Evolutionary conservation across 2,888 invertebrate species (phyloP), one percentile per base, ranked within the genome.

Genomic region (Oxytorus armatus): DNA sequence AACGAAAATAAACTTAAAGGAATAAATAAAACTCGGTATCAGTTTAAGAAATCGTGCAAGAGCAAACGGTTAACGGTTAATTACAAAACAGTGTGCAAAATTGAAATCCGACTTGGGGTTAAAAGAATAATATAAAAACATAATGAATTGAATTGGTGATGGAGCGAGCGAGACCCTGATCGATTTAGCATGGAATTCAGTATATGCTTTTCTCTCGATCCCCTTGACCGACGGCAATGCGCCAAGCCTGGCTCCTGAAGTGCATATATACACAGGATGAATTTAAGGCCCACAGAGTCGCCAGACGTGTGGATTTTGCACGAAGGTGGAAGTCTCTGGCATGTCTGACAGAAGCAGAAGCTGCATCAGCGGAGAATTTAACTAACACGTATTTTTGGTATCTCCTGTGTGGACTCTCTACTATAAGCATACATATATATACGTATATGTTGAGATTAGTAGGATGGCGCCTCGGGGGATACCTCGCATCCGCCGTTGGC

Each of bases 361-460:
- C n/a, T 42, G 42, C 61, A 18, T 59, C 57, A 66, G 44, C n/a
- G 21, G 61, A 23, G 69, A 75, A 74, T 80, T 78, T 49, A 53
- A 77, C 44, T 77, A 49, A 66, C 33, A 29, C 57, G 39, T 57
- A 70, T 65, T 75, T 69, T 68, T 57, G 33, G 25, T 21, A 44
- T 57, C 55, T 65, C 29, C 57, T 53, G 55, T 47, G 47, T 16
- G 23, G 59, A 36, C 10, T 47, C 63, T 29, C 51, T 57, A 33
- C 33, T 49, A 25, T 11, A 23, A 29, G 8, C 16, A 55, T 16
- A 47, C 33, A 84, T 81, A 84, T 72, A 81, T 83, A 78, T 76
- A 82, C 79, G 83, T 81, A 33, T 39, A 21, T 18, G 47, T 81
- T 79, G 85, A 85, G 83, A 73, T 82, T 80, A 83, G 78, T 76